These are phyloP conservation scores for Gadus macrocephalus DNA, from an alignment of 2,113 vertebrate genomes.

Conservation along the genomic window DNA sequence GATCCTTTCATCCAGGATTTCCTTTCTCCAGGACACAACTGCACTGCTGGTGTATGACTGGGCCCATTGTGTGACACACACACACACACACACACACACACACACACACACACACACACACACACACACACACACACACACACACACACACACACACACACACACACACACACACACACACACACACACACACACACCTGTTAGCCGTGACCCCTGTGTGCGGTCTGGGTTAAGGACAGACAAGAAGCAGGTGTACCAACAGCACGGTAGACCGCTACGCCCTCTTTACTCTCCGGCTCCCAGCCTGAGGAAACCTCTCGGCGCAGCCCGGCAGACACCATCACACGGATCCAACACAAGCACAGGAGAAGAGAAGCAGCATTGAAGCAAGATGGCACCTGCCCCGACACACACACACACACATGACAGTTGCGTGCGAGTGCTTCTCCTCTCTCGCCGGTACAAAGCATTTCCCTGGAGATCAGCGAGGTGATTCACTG, in stretches of 20 bases:
- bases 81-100: slow-evolving; percentile 3
- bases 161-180: slow-evolving; percentile 10
- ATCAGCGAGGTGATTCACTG: slow-evolving; percentile 19
- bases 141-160: slow-evolving; percentile 12
- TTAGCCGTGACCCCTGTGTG: slow-evolving; percentile 13
- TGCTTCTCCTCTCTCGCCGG: slow-evolving; percentile 5
- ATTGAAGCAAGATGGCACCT: slow-evolving; percentile 19
- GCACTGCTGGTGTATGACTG: slow-evolving; percentile 31
- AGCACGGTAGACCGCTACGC: slow-evolving; percentile 16
- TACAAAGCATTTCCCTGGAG: slow-evolving; percentile 32
- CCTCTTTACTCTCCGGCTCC: not conserved
- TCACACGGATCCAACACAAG: not conserved
- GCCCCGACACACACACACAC: not conserved
- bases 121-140: slow-evolving; percentile 11
- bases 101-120: not conserved
- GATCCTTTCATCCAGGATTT: slow-evolving; percentile 55
- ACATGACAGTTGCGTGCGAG: slow-evolving; percentile 7
- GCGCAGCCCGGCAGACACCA: slow-evolving; percentile 18
- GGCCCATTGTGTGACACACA: slow-evolving; percentile 25
- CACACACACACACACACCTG: slow-evolving; percentile 38
- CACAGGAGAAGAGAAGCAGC: slow-evolving; percentile 17
- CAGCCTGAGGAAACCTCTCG: slow-evolving; percentile 17
- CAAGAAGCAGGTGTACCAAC: slow-evolving; percentile 51
- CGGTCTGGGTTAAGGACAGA: slow-evolving; percentile 33
- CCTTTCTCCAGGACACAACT: slow-evolving; percentile 47